These are phyloP conservation scores for Nudaria mundana DNA, from an alignment of 2,888 invertebrate genomes.

Conservation along the genomic window DNA sequence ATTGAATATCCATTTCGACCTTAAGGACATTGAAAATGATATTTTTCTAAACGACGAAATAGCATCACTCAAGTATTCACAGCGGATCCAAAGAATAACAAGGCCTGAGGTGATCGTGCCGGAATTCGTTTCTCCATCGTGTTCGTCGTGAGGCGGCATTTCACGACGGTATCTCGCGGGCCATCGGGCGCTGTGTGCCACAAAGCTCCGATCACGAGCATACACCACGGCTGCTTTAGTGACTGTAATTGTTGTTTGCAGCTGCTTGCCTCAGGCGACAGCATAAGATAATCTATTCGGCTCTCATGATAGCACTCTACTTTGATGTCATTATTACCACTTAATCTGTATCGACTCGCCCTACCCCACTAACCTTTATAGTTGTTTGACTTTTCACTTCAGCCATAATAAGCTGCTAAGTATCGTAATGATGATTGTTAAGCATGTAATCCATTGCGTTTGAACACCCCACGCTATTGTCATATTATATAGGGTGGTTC, in stretches of 20 bases:
- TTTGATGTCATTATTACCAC: slow-evolving; percentile 13
- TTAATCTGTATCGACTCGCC: slow-evolving; percentile 4
- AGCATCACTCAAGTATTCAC: slow-evolving; percentile 8
- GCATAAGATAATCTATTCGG: slow-evolving; percentile 55
- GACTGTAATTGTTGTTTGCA: slow-evolving; percentile 71
- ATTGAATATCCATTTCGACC: slow-evolving; percentile 54
- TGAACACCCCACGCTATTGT: slow-evolving; percentile 47
- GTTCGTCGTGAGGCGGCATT: slow-evolving; percentile 75
- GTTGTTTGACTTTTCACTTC: slow-evolving; percentile 60
- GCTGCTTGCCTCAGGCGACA: slow-evolving; percentile 61
- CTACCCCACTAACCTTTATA: slow-evolving; percentile 22
- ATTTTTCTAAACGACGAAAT: slow-evolving; percentile 22
- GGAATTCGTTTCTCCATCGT: slow-evolving; percentile 57
- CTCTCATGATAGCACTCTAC: slow-evolving; percentile 33
- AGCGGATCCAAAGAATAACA: slow-evolving; percentile 37
- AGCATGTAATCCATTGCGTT: slow-evolving; percentile 64
- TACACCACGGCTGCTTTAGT: slow-evolving; percentile 63
- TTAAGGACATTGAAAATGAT: slow-evolving; percentile 55
- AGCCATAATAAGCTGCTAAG: slow-evolving; percentile 65
- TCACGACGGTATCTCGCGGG: slow-evolving; percentile 72
- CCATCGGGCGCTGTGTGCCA: slow-evolving; percentile 64
- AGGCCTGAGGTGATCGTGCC: slow-evolving; percentile 58
- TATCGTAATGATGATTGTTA: slow-evolving; percentile 60
- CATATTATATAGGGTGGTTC: slow-evolving; percentile 24
- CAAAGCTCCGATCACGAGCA: slow-evolving; percentile 74